Evolutionary conservation across 2,797 vertebrate species (phyloP).

Genomic region (Sebastes kiyomatsui): DNA sequence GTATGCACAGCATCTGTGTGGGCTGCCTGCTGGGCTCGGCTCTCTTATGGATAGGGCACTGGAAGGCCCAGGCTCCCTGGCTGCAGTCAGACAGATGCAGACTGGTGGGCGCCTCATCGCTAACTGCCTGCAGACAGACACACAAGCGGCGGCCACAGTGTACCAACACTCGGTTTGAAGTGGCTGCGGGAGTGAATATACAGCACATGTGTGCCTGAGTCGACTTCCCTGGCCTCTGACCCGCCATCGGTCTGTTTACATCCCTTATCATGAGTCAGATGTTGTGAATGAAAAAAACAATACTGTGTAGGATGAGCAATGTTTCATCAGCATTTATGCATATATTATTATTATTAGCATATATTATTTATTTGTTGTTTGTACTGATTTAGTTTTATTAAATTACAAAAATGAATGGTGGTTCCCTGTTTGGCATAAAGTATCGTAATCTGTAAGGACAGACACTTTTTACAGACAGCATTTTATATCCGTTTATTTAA

Average conservation of each 20-base stretch:
- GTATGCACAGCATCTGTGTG: constrained; percentile 77
- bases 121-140: constrained; percentile 71
- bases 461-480: no score
- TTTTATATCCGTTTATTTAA: no score
- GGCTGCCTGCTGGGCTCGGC: constrained; percentile 76
- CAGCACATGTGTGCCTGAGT: constrained; percentile 42
- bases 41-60: constrained; percentile 76
- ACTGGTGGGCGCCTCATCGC: constrained; percentile 79
- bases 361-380: neutral
- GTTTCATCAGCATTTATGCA: constrained; percentile 44
- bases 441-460: no score
- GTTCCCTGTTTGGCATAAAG: neutral
- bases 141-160: constrained; percentile 33
- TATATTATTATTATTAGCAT: constrained; percentile 1
- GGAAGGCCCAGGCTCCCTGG: constrained; percentile 68
- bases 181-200: constrained; percentile 34
- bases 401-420: neutral
- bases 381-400: neutral
- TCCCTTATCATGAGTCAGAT: constrained; percentile 56
- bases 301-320: constrained; percentile 53
- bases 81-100: constrained; percentile 82
- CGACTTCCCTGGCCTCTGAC: constrained; percentile 54
- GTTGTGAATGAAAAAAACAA: constrained; percentile 62
- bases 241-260: constrained; percentile 45
- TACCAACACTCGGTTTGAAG: constrained; percentile 49